A percentile compares a stretch with the other conserved stretches of the same genome.
Conservation (phyloP, 2,888 invertebrate genomes). For the Hedychridium roseum region DNA sequence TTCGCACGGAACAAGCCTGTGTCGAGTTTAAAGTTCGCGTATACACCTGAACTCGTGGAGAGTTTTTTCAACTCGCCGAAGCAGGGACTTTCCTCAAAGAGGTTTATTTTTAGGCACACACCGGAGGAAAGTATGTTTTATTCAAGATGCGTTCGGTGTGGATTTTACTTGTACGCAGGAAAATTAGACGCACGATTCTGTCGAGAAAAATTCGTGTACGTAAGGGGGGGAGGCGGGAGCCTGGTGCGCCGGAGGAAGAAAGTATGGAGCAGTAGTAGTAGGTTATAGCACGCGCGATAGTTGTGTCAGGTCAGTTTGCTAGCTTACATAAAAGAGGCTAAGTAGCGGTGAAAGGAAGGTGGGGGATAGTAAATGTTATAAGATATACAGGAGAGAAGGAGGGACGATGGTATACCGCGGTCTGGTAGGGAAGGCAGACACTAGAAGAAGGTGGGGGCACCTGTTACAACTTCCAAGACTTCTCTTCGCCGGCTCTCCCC, state of each 20-base stretch:
- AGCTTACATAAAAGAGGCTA: slow-evolving; percentile 45
- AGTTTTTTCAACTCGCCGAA: background rate
- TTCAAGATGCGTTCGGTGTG: too few relatives aligned
- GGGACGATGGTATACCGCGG: slow-evolving; percentile 1
- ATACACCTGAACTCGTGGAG: background rate
- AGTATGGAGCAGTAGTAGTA: slow-evolving; percentile 11
- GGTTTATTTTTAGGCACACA: too few relatives aligned
- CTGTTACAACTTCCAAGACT: slow-evolving; percentile 36
- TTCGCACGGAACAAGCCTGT: background rate
- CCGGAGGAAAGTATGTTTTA: too few relatives aligned
- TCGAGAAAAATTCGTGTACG: too few relatives aligned
- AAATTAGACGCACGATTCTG: too few relatives aligned
- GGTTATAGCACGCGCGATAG: slow-evolving; percentile 28
- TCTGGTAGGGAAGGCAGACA: slow-evolving; percentile 3
- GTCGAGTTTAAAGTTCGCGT: background rate
- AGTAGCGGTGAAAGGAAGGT: slow-evolving; percentile 30
- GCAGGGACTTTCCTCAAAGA: too few relatives aligned
- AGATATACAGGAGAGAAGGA: slow-evolving; percentile 22
- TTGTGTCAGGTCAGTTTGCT: slow-evolving; percentile 49
- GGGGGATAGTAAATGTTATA: slow-evolving; percentile 31
- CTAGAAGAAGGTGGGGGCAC: slow-evolving; percentile 31
- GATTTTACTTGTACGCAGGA: too few relatives aligned
- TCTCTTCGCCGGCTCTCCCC: background rate
- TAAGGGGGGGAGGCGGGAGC: too few relatives aligned
- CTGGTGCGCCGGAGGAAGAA: too few relatives aligned